phyloP scores from a whole-genome alignment of 2,113 vertebrate genomes.

The Burhinus bistriatus region DNA sequence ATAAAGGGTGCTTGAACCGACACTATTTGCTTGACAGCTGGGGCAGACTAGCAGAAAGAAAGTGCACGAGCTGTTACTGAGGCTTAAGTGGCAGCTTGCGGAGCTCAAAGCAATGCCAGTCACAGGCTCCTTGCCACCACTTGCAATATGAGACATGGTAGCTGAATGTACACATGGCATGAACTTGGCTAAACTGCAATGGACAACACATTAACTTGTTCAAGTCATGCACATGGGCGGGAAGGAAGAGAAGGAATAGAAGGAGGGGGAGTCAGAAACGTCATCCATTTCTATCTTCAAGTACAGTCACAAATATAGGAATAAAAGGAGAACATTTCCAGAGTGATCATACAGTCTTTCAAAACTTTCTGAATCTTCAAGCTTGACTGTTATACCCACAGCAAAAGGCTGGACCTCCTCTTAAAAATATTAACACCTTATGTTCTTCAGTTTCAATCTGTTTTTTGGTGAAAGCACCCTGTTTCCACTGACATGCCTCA shows the following conservation, averaged over 20 bases:
- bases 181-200: background rate
- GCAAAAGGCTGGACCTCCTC: background rate
- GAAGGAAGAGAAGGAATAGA: background rate
- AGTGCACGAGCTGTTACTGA: background rate
- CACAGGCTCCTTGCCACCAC: accelerated
- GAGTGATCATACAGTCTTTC: background rate
- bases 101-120: background rate
- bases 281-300: background rate
- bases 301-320: background rate
- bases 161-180: background rate
- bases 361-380: background rate
- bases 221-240: background rate
- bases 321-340: background rate
- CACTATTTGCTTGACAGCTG: background rate
- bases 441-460: background rate
- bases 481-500: background rate
- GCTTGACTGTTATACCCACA: background rate
- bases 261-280: background rate
- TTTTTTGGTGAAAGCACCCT: background rate
- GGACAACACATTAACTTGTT: background rate
- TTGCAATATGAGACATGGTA: background rate
- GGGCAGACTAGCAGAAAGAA: background rate
- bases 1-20: background rate
- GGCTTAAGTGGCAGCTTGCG: background rate
- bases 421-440: background rate